These are phyloP conservation scores for Petrocephalus microphthalmus DNA, from an alignment of 2,113 vertebrate species.

Conservation along the genomic window DNA sequence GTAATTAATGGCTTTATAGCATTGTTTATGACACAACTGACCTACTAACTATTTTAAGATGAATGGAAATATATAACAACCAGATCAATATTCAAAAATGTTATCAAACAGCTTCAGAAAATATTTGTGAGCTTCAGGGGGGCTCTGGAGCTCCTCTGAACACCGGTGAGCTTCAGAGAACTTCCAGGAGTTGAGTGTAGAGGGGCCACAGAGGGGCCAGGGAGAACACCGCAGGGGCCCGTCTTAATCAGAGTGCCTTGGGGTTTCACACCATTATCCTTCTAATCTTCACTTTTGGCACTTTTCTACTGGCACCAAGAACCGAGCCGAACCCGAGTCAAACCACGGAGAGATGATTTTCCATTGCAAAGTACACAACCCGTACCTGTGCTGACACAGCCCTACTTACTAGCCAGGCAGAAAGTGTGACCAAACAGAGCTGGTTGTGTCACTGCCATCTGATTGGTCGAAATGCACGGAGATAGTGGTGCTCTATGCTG, in stretches of 20 bases:
- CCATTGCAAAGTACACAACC: not conserved
- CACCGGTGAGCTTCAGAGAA: not conserved
- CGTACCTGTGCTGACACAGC: not conserved
- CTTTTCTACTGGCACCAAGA: not conserved
- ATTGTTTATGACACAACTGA: not conserved
- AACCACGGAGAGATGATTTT: too few relatives aligned
- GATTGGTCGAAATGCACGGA: not conserved
- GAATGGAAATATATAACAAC: not conserved
- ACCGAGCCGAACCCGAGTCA: not conserved
- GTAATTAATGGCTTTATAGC: not conserved
- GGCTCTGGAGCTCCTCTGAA: not conserved
- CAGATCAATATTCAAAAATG: not conserved
- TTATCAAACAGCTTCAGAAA: not conserved
- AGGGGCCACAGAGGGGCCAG: not conserved
- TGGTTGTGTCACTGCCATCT: not conserved
- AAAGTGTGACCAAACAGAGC: not conserved
- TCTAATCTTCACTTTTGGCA: not conserved
- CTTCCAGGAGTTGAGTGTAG: not conserved
- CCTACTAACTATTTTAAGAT: not conserved
- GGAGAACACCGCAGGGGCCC: not conserved
- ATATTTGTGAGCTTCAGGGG: not conserved
- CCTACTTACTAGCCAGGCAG: not conserved
- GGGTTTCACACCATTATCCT: not conserved
- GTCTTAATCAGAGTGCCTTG: not conserved
- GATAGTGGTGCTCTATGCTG: not conserved